These are phyloP conservation scores for Scaeva pyrastri DNA, from an alignment of 2,888 invertebrate species.

Conservation along the genomic window DNA sequence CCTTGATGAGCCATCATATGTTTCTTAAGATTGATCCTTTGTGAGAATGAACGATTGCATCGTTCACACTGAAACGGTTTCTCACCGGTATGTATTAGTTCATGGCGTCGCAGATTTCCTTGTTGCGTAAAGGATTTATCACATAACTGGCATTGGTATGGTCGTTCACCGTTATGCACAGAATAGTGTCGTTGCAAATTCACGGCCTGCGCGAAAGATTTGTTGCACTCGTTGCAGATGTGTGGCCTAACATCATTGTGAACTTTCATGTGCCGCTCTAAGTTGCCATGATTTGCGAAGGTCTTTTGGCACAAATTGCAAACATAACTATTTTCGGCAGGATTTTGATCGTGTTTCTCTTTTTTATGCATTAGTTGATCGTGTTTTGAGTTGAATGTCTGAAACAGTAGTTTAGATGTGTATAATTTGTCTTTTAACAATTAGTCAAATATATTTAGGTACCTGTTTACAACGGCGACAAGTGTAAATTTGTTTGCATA, in stretches of 20 bases:
- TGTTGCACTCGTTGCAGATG: conserved; percentile 81
- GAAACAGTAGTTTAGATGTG: background rate
- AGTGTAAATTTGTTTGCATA: conserved; percentile 68
- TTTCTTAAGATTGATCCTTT: conserved; percentile 83
- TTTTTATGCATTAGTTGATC: conserved; percentile 83
- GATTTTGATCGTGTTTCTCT: conserved; percentile 81
- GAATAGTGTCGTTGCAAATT: conserved; percentile 82
- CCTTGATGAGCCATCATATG: conserved; percentile 83
- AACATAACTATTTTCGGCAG: conserved; percentile 82
- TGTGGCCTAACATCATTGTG: conserved; percentile 83
- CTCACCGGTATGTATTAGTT: conserved; percentile 83
- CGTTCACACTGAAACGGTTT: conserved; percentile 83
- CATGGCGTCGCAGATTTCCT: conserved; percentile 83
- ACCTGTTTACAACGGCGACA: conserved; percentile 70
- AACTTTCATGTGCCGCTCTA: conserved; percentile 83
- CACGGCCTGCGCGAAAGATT: conserved; percentile 83
- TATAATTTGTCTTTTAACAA: background rate
- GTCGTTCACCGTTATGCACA: conserved; percentile 83
- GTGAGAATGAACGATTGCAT: conserved; percentile 83
- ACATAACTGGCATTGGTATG: conserved; percentile 82
- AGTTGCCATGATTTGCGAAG: conserved; percentile 83
- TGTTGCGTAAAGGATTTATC: conserved; percentile 83
- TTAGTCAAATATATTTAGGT: background rate
- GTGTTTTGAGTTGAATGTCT: conserved; percentile 82
- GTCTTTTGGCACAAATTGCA: conserved; percentile 83